Evolutionary conservation across 2,113 vertebrate genomes (phyloP), one percentile per base, ranked within the genome.

Genomic region (Fregata magnificens): DNA sequence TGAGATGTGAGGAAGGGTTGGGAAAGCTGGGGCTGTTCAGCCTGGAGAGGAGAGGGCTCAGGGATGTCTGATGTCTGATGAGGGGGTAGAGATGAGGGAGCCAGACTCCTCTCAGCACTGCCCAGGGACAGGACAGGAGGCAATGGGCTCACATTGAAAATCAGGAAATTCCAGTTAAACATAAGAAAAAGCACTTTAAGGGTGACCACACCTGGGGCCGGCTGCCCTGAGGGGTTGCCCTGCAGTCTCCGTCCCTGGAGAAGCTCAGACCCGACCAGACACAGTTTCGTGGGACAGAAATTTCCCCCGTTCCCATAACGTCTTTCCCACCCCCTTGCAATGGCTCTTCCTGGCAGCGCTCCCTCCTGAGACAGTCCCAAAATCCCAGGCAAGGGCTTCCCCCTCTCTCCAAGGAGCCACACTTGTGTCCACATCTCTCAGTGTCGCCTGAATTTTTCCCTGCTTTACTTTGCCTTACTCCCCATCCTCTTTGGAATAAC

Each of bases 401-500:
- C 38, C 3, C 22, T 9, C 8, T n/a, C 24, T 44, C 59, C 11
- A 8, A 2, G 76, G 28, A 70, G 21, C 31, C 20, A 0, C 11
- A 3, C 47, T 31, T 3, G 1, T 17, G 8, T 8, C 70, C 5
- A 2, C 49, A 15, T 8, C 73, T 73, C 69, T 5, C 3, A 4
- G 5, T 0, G 25, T 22, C 3, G 4, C 13, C 31, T 2, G 1
- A 5, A 3, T 5, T 26, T 6, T 11, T 1, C 29, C 49, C 62
- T 14, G 11, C 31, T 56, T 56, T 16, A 1, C 26, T 36, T 31
- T 3, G 1, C 40, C 45, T 61, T 52, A 34, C 59, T 42, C 45
- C 38, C 22, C 36, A n/a, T 31, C 26, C 38, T 16, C 25, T 50
- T 3, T 4, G 42, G 34, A 5, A 13, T 40, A 4, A 44, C 38